A percentile compares a stretch with the other conserved stretches of the same genome.
Conservation (phyloP, 2,113 vertebrate species). For the Halichoerus grypus region DNA sequence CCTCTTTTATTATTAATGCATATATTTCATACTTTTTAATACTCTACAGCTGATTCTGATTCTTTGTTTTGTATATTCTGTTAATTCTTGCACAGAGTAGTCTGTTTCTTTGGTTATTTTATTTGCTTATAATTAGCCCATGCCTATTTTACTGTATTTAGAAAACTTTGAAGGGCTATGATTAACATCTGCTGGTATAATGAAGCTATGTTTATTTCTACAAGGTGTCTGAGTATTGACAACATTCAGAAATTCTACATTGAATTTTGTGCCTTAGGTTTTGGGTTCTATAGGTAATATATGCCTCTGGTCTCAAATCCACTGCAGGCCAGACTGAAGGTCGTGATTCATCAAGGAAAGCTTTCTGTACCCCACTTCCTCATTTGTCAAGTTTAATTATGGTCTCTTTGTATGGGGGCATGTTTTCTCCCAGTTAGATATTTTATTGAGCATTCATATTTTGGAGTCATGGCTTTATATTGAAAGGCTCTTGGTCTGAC, state of each 20-base stretch:
- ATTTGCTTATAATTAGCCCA: background rate
- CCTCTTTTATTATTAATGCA: background rate
- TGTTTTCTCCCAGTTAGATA: background rate
- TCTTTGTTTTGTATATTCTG: background rate
- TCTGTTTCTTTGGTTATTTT: background rate
- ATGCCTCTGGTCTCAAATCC: background rate
- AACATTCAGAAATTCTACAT: background rate
- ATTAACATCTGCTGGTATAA: background rate
- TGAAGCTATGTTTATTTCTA: background rate
- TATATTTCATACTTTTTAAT: background rate
- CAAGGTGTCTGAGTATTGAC: background rate
- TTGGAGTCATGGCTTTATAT: background rate
- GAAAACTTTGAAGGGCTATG: background rate
- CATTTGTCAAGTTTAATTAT: background rate
- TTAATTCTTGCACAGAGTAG: background rate
- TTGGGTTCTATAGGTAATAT: background rate
- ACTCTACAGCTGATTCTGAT: background rate
- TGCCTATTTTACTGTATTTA: background rate
- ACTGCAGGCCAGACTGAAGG: background rate
- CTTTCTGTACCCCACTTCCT: accelerated
- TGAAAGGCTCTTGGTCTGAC: background rate
- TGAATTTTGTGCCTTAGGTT: background rate
- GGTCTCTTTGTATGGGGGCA: background rate
- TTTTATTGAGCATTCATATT: background rate
- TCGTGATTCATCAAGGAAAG: background rate